phyloP scores from a whole-genome alignment of 1,140 invertebrate species.

The Drosophila pandora region DNA sequence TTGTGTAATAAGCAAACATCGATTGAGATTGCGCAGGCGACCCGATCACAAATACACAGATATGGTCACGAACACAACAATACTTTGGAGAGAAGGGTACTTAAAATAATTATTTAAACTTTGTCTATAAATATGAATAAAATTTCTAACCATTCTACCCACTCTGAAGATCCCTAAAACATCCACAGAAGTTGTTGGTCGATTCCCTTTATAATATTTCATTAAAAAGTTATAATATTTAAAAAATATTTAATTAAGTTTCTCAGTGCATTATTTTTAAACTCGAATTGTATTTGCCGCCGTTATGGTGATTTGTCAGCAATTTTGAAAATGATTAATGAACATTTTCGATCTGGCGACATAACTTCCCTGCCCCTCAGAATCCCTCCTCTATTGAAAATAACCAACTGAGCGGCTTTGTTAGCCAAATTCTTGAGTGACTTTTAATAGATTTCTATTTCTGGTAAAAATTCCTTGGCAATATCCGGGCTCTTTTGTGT shows the following conservation, averaged over 20 bases:
- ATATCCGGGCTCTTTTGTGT: constrained; percentile 43
- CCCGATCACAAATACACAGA: constrained; percentile 15
- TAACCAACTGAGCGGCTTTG: constrained; percentile 22
- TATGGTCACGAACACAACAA: constrained; percentile 2
- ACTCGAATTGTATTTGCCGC: constrained; percentile 35
- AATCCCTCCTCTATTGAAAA: neutral
- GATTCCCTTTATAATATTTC: too few species aligned
- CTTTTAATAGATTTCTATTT: constrained; percentile 68
- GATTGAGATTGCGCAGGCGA: constrained; percentile 51
- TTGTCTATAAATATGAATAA: too few species aligned
- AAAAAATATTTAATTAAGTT: neutral
- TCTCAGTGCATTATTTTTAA: constrained; percentile 7
- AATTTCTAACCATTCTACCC: too few species aligned
- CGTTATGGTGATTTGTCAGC: constrained; percentile 78
- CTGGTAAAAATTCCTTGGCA: constrained; percentile 38
- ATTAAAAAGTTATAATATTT: too few species aligned
- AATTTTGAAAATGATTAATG: constrained; percentile 75
- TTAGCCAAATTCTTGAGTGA: constrained; percentile 61
- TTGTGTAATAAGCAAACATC: constrained; percentile 64
- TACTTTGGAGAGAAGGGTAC: constrained; percentile 3
- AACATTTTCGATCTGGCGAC: constrained; percentile 65
- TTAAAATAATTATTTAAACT: neutral
- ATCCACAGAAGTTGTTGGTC: too few species aligned
- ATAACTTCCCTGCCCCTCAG: constrained; percentile 15
- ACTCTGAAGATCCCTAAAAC: too few species aligned